A percentile compares a stretch with the other conserved stretches of the same genome.
Evolutionary conservation across 2,888 invertebrate genomes (phyloP).

Genomic region (Megamerina dolium): DNA sequence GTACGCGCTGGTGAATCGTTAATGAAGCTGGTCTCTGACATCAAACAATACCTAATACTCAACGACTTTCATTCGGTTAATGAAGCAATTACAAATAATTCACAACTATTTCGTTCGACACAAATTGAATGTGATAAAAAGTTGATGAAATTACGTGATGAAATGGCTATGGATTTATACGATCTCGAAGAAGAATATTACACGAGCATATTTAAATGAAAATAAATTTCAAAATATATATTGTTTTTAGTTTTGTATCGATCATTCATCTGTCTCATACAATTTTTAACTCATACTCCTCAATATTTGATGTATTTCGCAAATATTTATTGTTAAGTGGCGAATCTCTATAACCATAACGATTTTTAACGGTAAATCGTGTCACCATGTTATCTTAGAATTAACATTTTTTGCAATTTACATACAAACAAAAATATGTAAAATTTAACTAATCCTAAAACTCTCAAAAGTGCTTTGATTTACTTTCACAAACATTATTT

Average conservation of each 20-base stretch:
- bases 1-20: conserved; percentile 94
- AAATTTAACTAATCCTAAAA: too few species aligned
- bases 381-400: too few species aligned
- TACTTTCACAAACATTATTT: too few species aligned
- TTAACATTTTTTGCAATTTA: too few species aligned
- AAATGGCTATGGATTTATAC: conserved; percentile 80
- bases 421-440: too few species aligned
- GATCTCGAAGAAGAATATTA: conserved; percentile 50
- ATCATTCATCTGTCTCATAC: too few species aligned
- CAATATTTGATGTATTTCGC: background rate
- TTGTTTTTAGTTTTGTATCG: too few species aligned
- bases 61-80: conserved; percentile 98
- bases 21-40: conserved; percentile 94
- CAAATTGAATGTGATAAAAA: conserved; percentile 92
- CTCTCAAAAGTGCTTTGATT: too few species aligned
- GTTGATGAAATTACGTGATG: conserved; percentile 84
- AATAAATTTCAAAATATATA: conserved; percentile 3
- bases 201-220: conserved; percentile 48
- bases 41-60: conserved; percentile 94
- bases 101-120: conserved; percentile 79
- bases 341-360: background rate
- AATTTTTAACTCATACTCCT: too few species aligned
- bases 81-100: conserved; percentile 92
- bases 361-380: too few species aligned
- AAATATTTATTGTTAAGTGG: background rate